Percentiles rank a stretch among this genome's conserved stretches.
phyloP scores from a whole-genome alignment of 2,888 invertebrate species.

The Lycophotia porphyrea region DNA sequence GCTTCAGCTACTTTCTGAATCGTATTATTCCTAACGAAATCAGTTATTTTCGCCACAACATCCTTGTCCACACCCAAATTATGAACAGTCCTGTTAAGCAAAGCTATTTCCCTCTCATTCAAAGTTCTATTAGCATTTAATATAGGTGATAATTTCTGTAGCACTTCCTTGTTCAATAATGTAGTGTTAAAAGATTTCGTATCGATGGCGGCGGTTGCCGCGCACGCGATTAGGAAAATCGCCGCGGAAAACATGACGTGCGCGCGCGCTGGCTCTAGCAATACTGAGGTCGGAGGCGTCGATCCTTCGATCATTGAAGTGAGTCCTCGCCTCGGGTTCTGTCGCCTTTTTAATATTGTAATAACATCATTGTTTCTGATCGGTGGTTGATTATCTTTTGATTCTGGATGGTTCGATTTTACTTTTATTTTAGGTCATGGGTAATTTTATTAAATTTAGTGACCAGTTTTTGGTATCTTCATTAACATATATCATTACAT shows the following conservation, averaged over 20 bases:
- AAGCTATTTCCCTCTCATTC: conserved; percentile 72
- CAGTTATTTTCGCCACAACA: conserved; percentile 76
- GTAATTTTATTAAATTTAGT: conserved; percentile 14
- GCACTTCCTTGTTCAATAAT: conserved; percentile 74
- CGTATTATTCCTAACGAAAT: conserved; percentile 69
- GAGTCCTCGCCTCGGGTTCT: conserved; percentile 58
- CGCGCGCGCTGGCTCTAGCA: conserved; percentile 82
- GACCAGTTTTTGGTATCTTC: background rate
- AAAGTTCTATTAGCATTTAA: conserved; percentile 77
- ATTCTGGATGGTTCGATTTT: conserved; percentile 53
- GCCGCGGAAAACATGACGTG: conserved; percentile 75
- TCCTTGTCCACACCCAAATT: conserved; percentile 77
- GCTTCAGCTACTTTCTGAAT: conserved; percentile 53
- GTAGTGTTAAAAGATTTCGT: conserved; percentile 73
- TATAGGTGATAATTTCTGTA: conserved; percentile 72
- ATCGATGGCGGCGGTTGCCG: conserved; percentile 71
- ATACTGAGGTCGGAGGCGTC: conserved; percentile 81
- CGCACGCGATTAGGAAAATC: conserved; percentile 81
- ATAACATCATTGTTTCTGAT: conserved; percentile 72
- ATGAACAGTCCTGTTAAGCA: conserved; percentile 77
- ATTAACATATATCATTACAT: background rate
- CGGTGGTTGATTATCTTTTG: conserved; percentile 51
- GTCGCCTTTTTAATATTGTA: conserved; percentile 75
- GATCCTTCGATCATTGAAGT: conserved; percentile 66
- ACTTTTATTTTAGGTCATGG: conserved; percentile 38